phyloP scores from a whole-genome alignment of 2,113 vertebrate genomes.

The Microcebus murinus region DNA sequence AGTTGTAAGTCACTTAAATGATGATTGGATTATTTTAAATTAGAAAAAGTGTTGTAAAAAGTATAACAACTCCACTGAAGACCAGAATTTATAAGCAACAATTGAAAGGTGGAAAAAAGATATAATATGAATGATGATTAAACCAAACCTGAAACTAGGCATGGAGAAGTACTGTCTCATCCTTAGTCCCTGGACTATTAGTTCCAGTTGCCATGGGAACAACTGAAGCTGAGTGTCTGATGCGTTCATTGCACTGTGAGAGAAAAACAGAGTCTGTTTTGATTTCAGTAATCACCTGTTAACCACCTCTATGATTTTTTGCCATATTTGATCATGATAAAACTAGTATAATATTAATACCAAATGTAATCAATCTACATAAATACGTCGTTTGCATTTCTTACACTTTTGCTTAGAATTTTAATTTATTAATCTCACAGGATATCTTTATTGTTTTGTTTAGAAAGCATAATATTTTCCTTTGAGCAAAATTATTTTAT shows the following conservation, averaged over 20 bases:
- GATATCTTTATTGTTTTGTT: background rate
- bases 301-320: background rate
- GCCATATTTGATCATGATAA: background rate
- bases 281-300: background rate
- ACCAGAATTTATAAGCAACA: background rate
- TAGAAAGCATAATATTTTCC: background rate
- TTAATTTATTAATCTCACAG: background rate
- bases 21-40: background rate
- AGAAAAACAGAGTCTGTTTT: slow-evolving; percentile 52
- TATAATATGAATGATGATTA: background rate
- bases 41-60: background rate
- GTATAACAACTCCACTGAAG: background rate
- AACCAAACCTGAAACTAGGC: background rate
- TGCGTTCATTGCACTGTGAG: slow-evolving; percentile 27
- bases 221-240: slow-evolving; percentile 57
- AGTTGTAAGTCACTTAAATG: background rate
- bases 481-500: background rate
- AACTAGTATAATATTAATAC: background rate
- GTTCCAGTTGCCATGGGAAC: slow-evolving; percentile 61
- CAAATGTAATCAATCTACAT: background rate
- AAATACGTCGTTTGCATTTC: background rate
- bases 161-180: slow-evolving; percentile 31
- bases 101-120: background rate
- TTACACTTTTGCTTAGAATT: background rate
- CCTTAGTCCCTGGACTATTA: slow-evolving; percentile 42